Conservation (phyloP, 2,888 invertebrate species). For the Apocheima hispidaria region DNA sequence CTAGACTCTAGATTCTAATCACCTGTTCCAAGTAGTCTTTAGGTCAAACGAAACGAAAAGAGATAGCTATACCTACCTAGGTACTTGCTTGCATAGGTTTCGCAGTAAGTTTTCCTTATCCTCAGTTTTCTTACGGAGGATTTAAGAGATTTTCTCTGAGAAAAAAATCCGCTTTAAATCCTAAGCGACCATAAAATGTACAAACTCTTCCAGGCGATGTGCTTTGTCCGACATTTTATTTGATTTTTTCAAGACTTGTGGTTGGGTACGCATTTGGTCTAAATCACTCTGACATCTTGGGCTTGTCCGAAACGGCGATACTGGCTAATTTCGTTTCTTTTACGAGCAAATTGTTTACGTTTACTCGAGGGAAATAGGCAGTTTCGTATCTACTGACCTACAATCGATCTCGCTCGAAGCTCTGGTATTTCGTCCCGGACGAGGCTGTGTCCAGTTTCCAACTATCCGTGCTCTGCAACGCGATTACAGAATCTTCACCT, state of each 20-base stretch:
- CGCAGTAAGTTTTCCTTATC: conserved; percentile 3
- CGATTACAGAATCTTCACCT: neutral
- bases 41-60: conserved; percentile 30
- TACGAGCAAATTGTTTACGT: conserved; percentile 71
- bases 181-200: conserved; percentile 5
- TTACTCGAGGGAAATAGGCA: conserved; percentile 57
- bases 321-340: conserved; percentile 69
- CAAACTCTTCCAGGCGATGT: conserved; percentile 8
- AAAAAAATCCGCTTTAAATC: neutral
- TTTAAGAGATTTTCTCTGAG: neutral
- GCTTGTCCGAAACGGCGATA: conserved; percentile 51
- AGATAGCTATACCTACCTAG: neutral
- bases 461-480: neutral
- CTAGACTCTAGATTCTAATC: conserved; percentile 52
- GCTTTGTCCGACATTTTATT: conserved; percentile 19
- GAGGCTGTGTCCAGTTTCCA: conserved; percentile 13
- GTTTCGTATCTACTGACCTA: conserved; percentile 63
- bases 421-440: conserved; percentile 42
- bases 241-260: conserved; percentile 45
- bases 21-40: conserved; percentile 42
- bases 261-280: conserved; percentile 49
- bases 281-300: conserved; percentile 50
- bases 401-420: conserved; percentile 49
- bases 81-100: neutral
- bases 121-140: neutral